A percentile compares a stretch with the other conserved stretches of the same genome.
Evolutionary conservation across 2,888 invertebrate species (phyloP).

Genomic region (Pyrgus malvae): DNA sequence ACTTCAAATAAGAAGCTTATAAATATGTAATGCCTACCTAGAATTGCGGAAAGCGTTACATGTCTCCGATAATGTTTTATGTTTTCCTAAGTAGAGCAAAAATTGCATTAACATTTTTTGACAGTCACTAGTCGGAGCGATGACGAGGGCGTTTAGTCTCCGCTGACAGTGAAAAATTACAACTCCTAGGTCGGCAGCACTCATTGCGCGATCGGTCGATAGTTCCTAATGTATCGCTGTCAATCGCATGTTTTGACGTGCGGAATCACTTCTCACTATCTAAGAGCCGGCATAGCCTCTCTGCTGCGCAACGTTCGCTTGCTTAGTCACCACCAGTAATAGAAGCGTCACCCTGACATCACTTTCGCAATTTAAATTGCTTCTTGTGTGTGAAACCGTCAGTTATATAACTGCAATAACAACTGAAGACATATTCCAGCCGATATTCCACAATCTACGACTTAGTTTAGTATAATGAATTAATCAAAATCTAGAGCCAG

Average conservation of each 20-base stretch:
- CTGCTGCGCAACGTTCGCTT: slow-evolving; percentile 49
- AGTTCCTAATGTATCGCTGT: slow-evolving; percentile 78
- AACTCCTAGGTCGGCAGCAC: slow-evolving; percentile 55
- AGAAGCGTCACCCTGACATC: slow-evolving; percentile 51
- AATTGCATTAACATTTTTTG: slow-evolving; percentile 74
- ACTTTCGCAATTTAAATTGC: slow-evolving; percentile 53
- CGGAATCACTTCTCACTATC: slow-evolving; percentile 67
- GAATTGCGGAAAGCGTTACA: slow-evolving; percentile 42
- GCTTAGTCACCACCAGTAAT: slow-evolving; percentile 62
- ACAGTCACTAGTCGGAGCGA: slow-evolving; percentile 71
- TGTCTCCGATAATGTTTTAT: slow-evolving; percentile 51
- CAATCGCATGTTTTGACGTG: slow-evolving; percentile 75
- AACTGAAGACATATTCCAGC: not conserved
- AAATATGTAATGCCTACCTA: slow-evolving; percentile 44
- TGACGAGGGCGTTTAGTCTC: slow-evolving; percentile 72
- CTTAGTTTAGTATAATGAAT: slow-evolving; percentile 17
- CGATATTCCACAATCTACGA: slow-evolving; percentile 1
- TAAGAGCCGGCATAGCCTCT: slow-evolving; percentile 44
- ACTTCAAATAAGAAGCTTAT: slow-evolving; percentile 8
- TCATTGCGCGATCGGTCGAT: slow-evolving; percentile 66
- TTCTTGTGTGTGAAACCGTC: slow-evolving; percentile 38
- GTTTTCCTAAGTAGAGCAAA: slow-evolving; percentile 54
- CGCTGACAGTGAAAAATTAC: slow-evolving; percentile 79
- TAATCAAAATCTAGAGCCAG: slow-evolving; percentile 10
- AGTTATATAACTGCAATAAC: slow-evolving; percentile 26